phyloP scores from a whole-genome alignment of 2,113 vertebrate genomes.

The Muntiacus muntjak region DNA sequence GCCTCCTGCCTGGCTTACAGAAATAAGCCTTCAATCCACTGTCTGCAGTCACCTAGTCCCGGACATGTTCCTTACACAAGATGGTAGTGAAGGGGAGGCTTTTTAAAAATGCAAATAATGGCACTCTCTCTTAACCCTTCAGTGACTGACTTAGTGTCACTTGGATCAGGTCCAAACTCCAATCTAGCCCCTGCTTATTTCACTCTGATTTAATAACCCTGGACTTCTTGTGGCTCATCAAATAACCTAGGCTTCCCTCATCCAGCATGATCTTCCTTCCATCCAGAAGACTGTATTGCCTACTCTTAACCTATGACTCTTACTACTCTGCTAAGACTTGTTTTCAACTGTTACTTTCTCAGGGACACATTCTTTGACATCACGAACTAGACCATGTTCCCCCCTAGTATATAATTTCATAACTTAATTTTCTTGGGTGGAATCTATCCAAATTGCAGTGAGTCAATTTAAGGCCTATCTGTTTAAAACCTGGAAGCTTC shows the following conservation, averaged over 20 bases:
- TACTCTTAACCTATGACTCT: background rate
- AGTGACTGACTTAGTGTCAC: background rate
- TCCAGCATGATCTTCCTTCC: background rate
- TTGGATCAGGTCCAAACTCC: background rate
- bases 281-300: background rate
- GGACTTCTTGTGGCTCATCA: background rate
- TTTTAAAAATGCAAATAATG: background rate
- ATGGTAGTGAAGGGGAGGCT: background rate
- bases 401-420: background rate
- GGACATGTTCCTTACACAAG: background rate
- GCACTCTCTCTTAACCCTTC: background rate
- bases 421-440: background rate
- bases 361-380: background rate
- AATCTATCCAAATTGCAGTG: background rate
- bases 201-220: background rate
- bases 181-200: background rate
- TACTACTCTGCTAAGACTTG: background rate
- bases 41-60: background rate
- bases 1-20: background rate
- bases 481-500: background rate
- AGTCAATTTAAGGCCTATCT: background rate
- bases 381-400: background rate
- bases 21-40: background rate
- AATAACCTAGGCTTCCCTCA: background rate
- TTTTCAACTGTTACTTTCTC: conserved; percentile 21